Evolutionary conservation across 2,113 vertebrate species (phyloP).

Genomic region (Odontesthes bonariensis): DNA sequence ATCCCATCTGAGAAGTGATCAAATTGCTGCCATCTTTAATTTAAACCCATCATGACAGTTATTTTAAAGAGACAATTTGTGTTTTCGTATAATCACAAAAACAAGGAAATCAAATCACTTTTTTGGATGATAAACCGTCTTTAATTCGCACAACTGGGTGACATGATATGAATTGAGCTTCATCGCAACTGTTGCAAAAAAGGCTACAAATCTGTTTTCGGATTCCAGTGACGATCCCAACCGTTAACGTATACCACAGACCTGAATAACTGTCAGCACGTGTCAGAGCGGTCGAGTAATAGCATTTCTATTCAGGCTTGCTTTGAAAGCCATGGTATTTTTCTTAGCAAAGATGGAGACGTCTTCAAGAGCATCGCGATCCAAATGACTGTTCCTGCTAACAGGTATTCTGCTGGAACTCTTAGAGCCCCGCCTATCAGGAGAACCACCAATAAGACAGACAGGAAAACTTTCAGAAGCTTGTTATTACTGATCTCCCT

Average conservation of each 20-base stretch:
- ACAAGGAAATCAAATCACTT: too few relatives aligned
- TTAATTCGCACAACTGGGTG: background rate
- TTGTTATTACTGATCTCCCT: fast-evolving
- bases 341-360: fast-evolving
- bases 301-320: background rate
- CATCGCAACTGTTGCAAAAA: background rate
- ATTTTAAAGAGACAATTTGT: background rate
- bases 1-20: too few relatives aligned
- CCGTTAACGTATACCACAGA: background rate
- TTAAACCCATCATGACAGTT: background rate
- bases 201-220: too few relatives aligned
- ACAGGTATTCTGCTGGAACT: fast-evolving
- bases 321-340: background rate
- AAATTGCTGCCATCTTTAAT: too few relatives aligned
- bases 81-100: background rate
- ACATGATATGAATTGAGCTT: background rate
- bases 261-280: background rate
- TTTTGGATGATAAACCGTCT: background rate
- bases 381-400: fast-evolving
- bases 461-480: fast-evolving
- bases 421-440: fast-evolving
- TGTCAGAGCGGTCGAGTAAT: too few relatives aligned
- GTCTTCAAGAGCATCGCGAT: fast-evolving
- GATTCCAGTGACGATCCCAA: too few relatives aligned
- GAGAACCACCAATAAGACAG: fast-evolving